A percentile compares a stretch with the other conserved stretches of the same genome.
Conservation (phyloP, 2,888 invertebrate genomes). For the Melitaea athalia region DNA sequence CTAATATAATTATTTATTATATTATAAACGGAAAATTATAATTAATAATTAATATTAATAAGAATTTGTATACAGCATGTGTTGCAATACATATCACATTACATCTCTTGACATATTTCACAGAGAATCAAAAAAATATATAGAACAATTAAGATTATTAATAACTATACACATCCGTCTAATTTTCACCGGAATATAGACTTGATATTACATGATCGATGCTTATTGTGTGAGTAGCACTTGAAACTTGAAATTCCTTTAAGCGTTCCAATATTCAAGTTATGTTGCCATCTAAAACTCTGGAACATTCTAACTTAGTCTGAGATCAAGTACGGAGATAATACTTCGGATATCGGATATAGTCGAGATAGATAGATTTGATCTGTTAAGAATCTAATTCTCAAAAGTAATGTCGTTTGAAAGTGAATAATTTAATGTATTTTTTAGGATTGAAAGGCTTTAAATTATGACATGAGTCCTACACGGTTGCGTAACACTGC, state of each 20-base stretch:
- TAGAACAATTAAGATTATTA: too few relatives aligned
- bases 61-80: too few relatives aligned
- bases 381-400: neutral
- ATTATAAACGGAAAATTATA: too few relatives aligned
- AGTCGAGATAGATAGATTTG: too few relatives aligned
- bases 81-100: too few relatives aligned
- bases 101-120: too few relatives aligned
- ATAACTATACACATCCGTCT: too few relatives aligned
- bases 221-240: slow-evolving; percentile 12
- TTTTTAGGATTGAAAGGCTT: neutral
- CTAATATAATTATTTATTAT: too few relatives aligned
- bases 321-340: slow-evolving; percentile 13
- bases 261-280: slow-evolving; percentile 19
- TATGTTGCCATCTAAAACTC: slow-evolving; percentile 13
- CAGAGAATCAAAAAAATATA: too few relatives aligned
- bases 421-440: neutral
- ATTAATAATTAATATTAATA: too few relatives aligned
- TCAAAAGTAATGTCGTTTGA: neutral
- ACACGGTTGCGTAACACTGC: neutral
- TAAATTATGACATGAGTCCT: neutral
- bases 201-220: neutral
- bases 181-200: neutral
- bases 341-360: neutral
- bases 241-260: slow-evolving; percentile 19
- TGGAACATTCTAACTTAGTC: slow-evolving; percentile 14